These are phyloP conservation scores for Misgurnus mizolepis DNA, from an alignment of 2,113 vertebrate species.

Conservation along the genomic window DNA sequence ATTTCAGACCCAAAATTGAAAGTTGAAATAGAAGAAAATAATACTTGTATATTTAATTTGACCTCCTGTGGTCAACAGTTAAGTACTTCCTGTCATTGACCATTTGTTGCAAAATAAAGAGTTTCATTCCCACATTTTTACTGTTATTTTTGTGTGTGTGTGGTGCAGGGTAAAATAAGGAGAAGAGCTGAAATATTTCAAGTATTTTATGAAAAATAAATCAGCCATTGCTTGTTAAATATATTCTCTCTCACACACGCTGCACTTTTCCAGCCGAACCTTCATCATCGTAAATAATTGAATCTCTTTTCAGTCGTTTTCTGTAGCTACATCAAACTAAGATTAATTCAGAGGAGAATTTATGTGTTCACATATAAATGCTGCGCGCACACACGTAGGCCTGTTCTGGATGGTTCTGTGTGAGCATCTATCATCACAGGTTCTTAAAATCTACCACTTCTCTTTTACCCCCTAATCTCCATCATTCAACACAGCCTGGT, in stretches of 20 bases:
- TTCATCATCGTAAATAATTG: slow-evolving; percentile 28
- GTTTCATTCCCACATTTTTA: too few species aligned
- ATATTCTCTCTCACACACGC: slow-evolving; percentile 2
- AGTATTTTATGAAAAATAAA: slow-evolving; percentile 14
- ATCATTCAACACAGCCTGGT: slow-evolving; percentile 31
- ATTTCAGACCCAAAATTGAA: too few species aligned
- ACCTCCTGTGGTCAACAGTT: too few species aligned
- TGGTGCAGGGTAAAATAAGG: not conserved
- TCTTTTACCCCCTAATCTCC: slow-evolving; percentile 31
- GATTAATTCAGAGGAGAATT: slow-evolving; percentile 11
- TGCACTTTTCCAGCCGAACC: slow-evolving; percentile 8
- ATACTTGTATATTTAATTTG: too few species aligned
- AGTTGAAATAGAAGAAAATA: too few species aligned
- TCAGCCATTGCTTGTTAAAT: slow-evolving; percentile 18
- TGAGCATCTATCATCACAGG: slow-evolving; percentile 31
- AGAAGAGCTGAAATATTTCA: slow-evolving; percentile 14
- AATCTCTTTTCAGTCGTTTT: slow-evolving; percentile 12
- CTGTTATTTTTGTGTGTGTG: not conserved
- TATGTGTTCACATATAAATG: slow-evolving; percentile 11
- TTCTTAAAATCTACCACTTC: slow-evolving; percentile 29
- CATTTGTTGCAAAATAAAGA: too few species aligned
- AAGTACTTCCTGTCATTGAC: too few species aligned
- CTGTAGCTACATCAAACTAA: not conserved
- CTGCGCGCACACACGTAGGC: slow-evolving; percentile 24
- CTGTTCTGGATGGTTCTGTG: slow-evolving; percentile 4